Percentiles rank a stretch among this genome's conserved stretches.
Evolutionary conservation across 2,888 invertebrate species (phyloP).

Genomic region (Arge pagana): DNA sequence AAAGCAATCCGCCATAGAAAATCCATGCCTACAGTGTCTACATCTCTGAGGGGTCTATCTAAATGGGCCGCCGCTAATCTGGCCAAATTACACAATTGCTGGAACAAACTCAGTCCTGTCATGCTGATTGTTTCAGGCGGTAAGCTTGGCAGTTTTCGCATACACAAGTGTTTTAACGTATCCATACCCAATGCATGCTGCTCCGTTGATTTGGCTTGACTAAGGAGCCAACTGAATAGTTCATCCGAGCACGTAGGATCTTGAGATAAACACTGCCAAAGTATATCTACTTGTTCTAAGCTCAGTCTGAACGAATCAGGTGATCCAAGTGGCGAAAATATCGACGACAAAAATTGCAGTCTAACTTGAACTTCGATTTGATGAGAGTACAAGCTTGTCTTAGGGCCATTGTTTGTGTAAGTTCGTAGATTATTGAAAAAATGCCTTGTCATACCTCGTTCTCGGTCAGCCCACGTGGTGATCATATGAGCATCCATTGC

Average conservation of each 20-base stretch:
- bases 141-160: conserved; percentile 86
- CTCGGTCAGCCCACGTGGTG: conserved; percentile 91
- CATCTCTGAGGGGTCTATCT: conserved; percentile 54
- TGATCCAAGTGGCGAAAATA: conserved; percentile 88
- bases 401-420: conserved; percentile 63
- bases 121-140: conserved; percentile 89
- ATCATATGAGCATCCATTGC: conserved; percentile 82
- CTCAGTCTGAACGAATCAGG: conserved; percentile 85
- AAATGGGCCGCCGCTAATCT: conserved; percentile 75
- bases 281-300: conserved; percentile 85
- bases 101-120: conserved; percentile 88
- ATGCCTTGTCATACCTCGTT: conserved; percentile 90
- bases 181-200: conserved; percentile 89
- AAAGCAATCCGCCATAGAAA: conserved; percentile 94
- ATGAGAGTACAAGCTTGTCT: conserved; percentile 67
- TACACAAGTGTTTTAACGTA: conserved; percentile 83
- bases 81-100: conserved; percentile 87
- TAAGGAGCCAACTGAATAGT: conserved; percentile 89
- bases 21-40: conserved; percentile 81
- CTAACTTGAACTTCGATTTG: conserved; percentile 90
- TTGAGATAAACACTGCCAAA: conserved; percentile 90
- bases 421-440: conserved; percentile 87
- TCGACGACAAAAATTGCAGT: conserved; percentile 88
- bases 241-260: conserved; percentile 88
- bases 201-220: conserved; percentile 89